These are phyloP conservation scores for Lepidochrysops patricia DNA, from an alignment of 2,888 invertebrate species.

Conservation along the genomic window DNA sequence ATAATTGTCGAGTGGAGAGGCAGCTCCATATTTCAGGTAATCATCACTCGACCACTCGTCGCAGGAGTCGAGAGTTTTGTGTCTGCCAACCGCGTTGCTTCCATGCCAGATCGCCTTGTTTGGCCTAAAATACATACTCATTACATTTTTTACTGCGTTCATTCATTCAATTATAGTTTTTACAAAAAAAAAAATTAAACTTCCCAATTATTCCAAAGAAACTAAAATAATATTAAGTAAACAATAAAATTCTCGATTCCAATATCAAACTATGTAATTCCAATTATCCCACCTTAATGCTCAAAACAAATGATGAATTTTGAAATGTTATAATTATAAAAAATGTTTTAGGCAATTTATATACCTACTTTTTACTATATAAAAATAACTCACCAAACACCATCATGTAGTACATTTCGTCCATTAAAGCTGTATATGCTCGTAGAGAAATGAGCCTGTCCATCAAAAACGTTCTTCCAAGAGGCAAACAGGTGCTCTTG, in stretches of 20 bases:
- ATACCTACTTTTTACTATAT: no score
- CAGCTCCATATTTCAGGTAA: constrained; percentile 33
- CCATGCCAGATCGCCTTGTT: constrained; percentile 56
- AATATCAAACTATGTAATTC: no score
- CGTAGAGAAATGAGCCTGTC: constrained; percentile 34
- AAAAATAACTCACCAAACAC: constrained; percentile 40
- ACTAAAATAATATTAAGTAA: no score
- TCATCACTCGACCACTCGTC: constrained; percentile 42
- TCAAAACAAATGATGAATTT: no score
- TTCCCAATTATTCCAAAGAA: no score
- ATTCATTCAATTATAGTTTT: no score
- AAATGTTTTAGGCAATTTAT: no score
- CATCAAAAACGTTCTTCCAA: constrained; percentile 50
- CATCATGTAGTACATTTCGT: constrained; percentile 45
- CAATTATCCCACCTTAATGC: no score
- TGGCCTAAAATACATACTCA: constrained; percentile 38
- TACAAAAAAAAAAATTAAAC: not conserved
- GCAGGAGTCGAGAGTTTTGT: constrained; percentile 32
- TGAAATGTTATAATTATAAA: no score
- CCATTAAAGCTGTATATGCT: constrained; percentile 51
- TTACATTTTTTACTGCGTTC: constrained; percentile 8
- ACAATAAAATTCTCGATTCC: no score
- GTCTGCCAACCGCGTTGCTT: constrained; percentile 30
- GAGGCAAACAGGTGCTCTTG: constrained; percentile 45
- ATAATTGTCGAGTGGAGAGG: constrained; percentile 36